Conservation (phyloP, 1,140 invertebrate genomes). For the Sipha flava region DNA sequence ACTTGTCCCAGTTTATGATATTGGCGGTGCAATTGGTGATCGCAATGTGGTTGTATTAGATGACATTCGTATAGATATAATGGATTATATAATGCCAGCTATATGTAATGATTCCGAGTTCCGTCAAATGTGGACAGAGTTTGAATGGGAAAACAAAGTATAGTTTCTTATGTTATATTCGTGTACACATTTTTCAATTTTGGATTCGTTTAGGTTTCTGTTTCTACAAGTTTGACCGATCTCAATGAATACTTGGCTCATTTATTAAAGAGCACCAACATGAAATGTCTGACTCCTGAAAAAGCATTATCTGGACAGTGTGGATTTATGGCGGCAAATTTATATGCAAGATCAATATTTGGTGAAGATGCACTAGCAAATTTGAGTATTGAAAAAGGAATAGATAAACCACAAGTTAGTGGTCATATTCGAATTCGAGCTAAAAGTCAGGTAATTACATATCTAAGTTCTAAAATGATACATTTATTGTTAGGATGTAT, state of each 20-base stretch:
- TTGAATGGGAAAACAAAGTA: slow-evolving; percentile 99
- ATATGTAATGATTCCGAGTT: slow-evolving; percentile 91
- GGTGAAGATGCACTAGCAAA: slow-evolving; percentile 98
- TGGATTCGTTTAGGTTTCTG: slow-evolving; percentile 58
- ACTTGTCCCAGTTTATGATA: slow-evolving; percentile 73
- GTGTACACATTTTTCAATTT: neutral
- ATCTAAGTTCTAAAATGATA: too few relatives aligned
- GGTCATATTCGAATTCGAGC: slow-evolving; percentile 96
- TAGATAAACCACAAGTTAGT: slow-evolving; percentile 79
- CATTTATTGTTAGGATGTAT: too few relatives aligned
- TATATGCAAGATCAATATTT: slow-evolving; percentile 98
- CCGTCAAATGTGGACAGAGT: slow-evolving; percentile 98
- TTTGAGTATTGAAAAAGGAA: slow-evolving; percentile 92
- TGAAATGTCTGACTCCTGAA: slow-evolving; percentile 96
- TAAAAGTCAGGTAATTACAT: slow-evolving; percentile 76
- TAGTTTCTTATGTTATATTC: neutral
- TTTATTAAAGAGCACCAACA: slow-evolving; percentile 90
- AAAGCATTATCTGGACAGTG: slow-evolving; percentile 92
- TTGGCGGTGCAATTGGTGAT: slow-evolving; percentile 84
- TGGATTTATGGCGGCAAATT: slow-evolving; percentile 98
- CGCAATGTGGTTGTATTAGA: slow-evolving; percentile 96
- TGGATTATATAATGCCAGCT: slow-evolving; percentile 99
- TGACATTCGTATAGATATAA: slow-evolving; percentile 99
- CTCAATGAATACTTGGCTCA: slow-evolving; percentile 88
- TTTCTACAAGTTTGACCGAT: slow-evolving; percentile 90